Percentiles rank a stretch among this genome's conserved stretches.
Evolutionary conservation across 1,140 invertebrate species (phyloP).

Genomic region (Alviniconcha marisindica): DNA sequence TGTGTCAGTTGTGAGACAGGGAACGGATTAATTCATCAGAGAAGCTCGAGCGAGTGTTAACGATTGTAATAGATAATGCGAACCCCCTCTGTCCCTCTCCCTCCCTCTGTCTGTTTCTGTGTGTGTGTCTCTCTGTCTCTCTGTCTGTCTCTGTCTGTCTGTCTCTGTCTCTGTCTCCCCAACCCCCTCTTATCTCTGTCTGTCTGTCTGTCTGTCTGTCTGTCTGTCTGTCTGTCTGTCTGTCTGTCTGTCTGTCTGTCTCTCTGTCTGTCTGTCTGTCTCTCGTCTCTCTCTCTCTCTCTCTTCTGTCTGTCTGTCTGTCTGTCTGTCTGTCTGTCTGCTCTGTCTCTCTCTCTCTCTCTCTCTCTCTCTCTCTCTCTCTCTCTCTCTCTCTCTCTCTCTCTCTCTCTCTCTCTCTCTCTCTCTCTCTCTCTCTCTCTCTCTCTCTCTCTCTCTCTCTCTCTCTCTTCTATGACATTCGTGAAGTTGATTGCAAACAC

Average conservation of each 20-base stretch:
- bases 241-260: background rate
- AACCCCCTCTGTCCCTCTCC: too few relatives aligned
- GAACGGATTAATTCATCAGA: too few relatives aligned
- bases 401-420: background rate
- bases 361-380: background rate
- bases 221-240: background rate
- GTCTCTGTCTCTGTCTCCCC: background rate
- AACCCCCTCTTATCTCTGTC: too few relatives aligned
- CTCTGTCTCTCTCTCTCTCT: background rate
- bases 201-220: too few relatives aligned
- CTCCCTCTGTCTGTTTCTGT: too few relatives aligned
- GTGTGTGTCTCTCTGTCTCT: background rate
- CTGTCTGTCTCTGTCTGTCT: background rate
- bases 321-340: too few relatives aligned
- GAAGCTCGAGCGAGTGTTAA: too few relatives aligned
- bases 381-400: background rate
- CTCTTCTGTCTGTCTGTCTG: background rate
- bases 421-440: background rate
- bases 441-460: background rate
- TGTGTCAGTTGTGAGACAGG: too few relatives aligned
- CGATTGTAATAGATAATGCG: too few relatives aligned
- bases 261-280: background rate
- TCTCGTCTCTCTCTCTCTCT: background rate
- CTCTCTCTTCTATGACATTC: too few relatives aligned
- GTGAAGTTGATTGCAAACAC: too few relatives aligned